phyloP scores from a whole-genome alignment of 2,797 vertebrate species.

The Botia kubotai region DNA sequence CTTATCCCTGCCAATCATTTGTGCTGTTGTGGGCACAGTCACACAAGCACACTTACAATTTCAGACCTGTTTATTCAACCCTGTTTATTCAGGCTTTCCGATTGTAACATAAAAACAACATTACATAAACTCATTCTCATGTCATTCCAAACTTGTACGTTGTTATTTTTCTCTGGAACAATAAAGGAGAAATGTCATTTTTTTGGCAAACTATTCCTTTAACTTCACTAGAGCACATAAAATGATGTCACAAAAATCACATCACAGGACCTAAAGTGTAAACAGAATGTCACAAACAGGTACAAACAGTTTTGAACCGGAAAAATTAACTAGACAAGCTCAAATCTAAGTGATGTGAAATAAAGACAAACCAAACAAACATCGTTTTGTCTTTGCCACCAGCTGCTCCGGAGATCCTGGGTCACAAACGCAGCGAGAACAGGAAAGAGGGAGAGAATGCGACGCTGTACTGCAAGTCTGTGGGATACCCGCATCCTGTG shows the following conservation, averaged over 20 bases:
- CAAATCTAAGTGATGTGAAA: background rate
- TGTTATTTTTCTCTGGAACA: too few species aligned
- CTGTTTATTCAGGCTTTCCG: too few species aligned
- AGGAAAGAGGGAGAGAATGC: conserved; percentile 95
- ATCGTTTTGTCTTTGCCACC: conserved; percentile 42
- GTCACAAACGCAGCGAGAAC: conserved; percentile 96
- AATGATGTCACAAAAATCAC: background rate
- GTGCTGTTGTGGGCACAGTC: background rate
- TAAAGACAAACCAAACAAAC: too few species aligned
- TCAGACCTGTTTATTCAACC: too few species aligned
- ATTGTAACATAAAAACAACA: too few species aligned
- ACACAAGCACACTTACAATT: background rate
- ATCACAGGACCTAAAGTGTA: background rate
- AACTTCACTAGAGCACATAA: background rate
- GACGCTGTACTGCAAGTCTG: conserved; percentile 92
- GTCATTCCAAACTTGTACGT: too few species aligned
- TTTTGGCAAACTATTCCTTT: background rate
- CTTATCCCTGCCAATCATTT: background rate
- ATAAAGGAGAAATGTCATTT: background rate
- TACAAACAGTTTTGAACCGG: background rate
- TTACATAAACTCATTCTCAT: background rate
- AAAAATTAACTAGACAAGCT: background rate
- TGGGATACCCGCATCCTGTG: conserved; percentile 92
- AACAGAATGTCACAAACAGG: background rate
- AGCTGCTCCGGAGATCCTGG: conserved; percentile 91